Conservation (phyloP, 2,888 invertebrate species). For the Erebia palarica region DNA sequence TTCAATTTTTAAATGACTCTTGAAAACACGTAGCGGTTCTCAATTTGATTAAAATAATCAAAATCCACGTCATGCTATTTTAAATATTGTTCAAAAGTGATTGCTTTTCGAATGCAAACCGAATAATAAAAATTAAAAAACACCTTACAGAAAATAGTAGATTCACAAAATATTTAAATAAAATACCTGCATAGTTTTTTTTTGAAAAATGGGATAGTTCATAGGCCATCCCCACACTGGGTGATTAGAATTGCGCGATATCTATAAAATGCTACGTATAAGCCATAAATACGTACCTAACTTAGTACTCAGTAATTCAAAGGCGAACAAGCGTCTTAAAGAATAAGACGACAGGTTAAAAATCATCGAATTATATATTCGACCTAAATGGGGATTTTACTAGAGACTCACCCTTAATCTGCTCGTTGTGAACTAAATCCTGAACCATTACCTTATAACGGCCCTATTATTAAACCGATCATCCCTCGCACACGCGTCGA, state of each 20-base stretch:
- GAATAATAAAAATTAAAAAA: background rate
- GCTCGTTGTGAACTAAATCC: conserved; percentile 38
- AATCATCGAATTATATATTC: conserved; percentile 27
- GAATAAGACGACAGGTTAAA: conserved; percentile 21
- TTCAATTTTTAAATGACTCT: conserved; percentile 5
- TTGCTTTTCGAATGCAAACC: background rate
- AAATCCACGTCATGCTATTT: conserved; percentile 10
- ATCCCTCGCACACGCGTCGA: conserved; percentile 35
- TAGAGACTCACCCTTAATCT: conserved; percentile 35
- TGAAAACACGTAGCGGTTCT: conserved; percentile 5
- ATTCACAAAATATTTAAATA: background rate
- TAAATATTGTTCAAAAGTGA: conserved; percentile 8
- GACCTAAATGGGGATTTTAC: conserved; percentile 25
- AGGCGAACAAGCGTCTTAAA: background rate
- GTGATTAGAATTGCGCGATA: no score
- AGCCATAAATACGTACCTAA: no score
- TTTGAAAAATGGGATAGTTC: no score
- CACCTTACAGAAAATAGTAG: background rate
- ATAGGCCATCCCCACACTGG: no score
- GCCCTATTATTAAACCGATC: conserved; percentile 33
- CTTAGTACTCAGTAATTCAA: no score
- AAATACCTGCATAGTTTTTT: no score
- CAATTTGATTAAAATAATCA: conserved; percentile 17
- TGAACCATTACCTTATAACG: conserved; percentile 38
- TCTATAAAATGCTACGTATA: no score